Evolutionary conservation across 2,797 vertebrate genomes (phyloP).

Genomic region (Martes flavigula): DNA sequence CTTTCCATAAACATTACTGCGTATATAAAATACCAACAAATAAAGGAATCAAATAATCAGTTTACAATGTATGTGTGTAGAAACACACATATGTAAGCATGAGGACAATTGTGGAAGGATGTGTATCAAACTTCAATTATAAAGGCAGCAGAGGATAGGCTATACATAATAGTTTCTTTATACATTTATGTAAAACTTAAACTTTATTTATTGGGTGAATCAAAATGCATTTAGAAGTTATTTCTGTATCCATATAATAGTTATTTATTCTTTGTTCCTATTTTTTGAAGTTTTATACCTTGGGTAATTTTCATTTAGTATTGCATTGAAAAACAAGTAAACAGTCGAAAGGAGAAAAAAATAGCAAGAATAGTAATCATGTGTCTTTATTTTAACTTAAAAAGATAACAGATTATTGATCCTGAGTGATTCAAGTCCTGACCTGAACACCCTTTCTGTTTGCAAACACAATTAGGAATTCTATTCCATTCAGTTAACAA

Average conservation of each 20-base stretch:
- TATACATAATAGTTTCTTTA: background rate
- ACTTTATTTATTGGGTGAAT: background rate
- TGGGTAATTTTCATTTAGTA: background rate
- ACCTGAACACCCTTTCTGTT: background rate
- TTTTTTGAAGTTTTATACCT: background rate
- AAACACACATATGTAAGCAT: background rate
- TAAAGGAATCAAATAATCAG: background rate
- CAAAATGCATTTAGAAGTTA: background rate
- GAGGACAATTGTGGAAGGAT: background rate
- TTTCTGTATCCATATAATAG: background rate
- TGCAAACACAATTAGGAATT: background rate
- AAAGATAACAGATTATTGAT: background rate
- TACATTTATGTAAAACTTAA: background rate
- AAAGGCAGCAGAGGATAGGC: background rate
- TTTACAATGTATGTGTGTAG: background rate
- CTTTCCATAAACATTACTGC: background rate
- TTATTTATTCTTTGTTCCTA: background rate
- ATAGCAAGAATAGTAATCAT: background rate
- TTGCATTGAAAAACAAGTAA: background rate
- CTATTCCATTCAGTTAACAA: background rate
- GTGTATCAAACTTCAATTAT: background rate
- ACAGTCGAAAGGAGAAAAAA: background rate
- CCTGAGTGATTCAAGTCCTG: background rate
- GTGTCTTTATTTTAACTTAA: background rate
- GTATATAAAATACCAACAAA: background rate